Conservation (phyloP, 92 coral and sea anemone species). For the Bergia sp. region DNA sequence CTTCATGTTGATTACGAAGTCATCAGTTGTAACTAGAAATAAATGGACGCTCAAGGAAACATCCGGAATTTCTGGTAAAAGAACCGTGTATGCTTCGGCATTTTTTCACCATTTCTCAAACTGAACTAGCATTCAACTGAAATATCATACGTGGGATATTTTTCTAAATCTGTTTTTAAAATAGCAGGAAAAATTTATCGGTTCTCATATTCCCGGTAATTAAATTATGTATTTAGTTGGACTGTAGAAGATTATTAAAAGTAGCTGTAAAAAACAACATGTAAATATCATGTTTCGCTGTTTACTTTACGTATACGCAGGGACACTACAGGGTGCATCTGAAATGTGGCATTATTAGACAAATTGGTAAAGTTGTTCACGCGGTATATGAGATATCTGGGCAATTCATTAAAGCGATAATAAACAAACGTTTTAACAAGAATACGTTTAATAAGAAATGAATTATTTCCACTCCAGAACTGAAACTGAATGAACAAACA, state of each 20-base stretch:
- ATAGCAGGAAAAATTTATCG: background rate
- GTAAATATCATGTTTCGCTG: background rate
- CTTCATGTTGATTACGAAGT: background rate
- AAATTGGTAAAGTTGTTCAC: background rate
- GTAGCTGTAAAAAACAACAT: background rate
- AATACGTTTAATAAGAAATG: conserved; percentile 4
- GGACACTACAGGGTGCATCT: background rate
- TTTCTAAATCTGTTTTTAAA: background rate
- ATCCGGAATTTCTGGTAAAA: background rate
- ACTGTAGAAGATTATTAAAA: background rate
- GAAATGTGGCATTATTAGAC: background rate
- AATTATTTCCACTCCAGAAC: background rate
- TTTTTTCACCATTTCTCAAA: too few relatives aligned
- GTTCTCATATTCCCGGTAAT: background rate
- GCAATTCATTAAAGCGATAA: background rate
- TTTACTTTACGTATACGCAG: background rate
- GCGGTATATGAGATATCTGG: background rate
- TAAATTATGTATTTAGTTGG: background rate
- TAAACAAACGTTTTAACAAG: background rate
- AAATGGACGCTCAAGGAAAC: background rate
- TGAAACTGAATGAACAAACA: background rate
- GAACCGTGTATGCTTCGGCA: too few relatives aligned
- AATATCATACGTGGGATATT: background rate
- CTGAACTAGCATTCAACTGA: too few relatives aligned
- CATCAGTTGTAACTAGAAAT: background rate